Conservation (phyloP, 2,113 vertebrate species). For the Morone chrysops region DNA sequence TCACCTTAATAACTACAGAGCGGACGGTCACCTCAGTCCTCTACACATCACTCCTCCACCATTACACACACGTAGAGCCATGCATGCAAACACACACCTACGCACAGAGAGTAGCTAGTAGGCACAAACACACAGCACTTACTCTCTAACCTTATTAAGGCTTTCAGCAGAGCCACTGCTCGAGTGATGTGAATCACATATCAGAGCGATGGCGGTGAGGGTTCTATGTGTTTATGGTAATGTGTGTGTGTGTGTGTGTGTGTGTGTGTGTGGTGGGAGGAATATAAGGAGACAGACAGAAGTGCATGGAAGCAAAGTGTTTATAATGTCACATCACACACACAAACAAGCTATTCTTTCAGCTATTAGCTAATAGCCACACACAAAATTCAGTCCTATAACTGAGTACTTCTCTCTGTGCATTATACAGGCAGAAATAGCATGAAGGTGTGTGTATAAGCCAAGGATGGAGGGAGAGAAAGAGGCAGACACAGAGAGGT, state of each 20-base stretch:
- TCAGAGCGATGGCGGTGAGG: conserved; percentile 33
- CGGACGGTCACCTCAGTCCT: conserved; percentile 44
- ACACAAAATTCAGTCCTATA: conserved; percentile 54
- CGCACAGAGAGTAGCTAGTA: conserved; percentile 28
- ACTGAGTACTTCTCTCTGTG: conserved; percentile 48
- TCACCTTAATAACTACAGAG: conserved; percentile 57
- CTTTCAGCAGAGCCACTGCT: conserved; percentile 66
- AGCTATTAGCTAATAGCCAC: conserved; percentile 51
- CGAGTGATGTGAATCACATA: conserved; percentile 66
- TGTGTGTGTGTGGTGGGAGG: neutral
- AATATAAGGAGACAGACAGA: conserved; percentile 17
- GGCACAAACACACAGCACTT: conserved; percentile 73
- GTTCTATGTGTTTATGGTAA: neutral
- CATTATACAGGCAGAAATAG: conserved; percentile 67
- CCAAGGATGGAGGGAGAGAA: conserved; percentile 23
- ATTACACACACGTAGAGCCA: conserved; percentile 9
- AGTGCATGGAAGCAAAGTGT: conserved; percentile 17
- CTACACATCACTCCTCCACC: conserved; percentile 23
- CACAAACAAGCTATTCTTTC: neutral
- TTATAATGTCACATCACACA: conserved; percentile 40
- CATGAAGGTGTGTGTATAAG: conserved; percentile 45
- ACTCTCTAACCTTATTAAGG: conserved; percentile 81
- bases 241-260: conserved; percentile 7
- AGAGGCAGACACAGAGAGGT: conserved; percentile 41
- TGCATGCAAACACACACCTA: conserved; percentile 44